A percentile compares a stretch with the other conserved stretches of the same genome.
These are phyloP conservation scores for Columba guinea DNA, from an alignment of 2,797 vertebrate species.

Conservation along the genomic window DNA sequence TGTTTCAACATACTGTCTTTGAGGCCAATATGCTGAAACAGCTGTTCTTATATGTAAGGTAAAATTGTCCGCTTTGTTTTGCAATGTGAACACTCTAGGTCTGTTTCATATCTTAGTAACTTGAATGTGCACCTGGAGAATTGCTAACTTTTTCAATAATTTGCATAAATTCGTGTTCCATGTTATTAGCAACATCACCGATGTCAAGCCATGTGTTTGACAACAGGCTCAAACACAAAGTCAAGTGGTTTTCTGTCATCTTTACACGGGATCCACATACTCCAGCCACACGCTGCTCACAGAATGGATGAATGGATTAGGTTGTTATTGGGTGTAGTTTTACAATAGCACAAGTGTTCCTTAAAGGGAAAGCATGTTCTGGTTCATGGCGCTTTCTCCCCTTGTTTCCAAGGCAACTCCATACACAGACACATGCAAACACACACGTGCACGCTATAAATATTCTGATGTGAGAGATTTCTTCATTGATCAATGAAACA, in stretches of 20 bases:
- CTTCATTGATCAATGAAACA: conserved; percentile 11
- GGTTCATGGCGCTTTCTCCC: background rate
- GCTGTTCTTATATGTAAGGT: conserved; percentile 30
- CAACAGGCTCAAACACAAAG: background rate
- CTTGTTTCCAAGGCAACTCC: conserved; percentile 40
- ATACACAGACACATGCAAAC: conserved; percentile 3
- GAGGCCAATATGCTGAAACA: conserved; percentile 37
- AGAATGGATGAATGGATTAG: background rate
- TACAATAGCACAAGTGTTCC: background rate
- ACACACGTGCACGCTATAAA: background rate
- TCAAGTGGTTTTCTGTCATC: background rate
- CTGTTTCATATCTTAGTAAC: background rate
- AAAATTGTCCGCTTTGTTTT: background rate
- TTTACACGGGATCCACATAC: background rate
- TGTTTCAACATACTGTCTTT: conserved; percentile 45
- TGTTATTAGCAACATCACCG: background rate
- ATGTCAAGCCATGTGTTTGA: background rate
- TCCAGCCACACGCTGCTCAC: background rate
- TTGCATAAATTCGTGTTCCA: background rate
- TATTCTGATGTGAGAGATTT: background rate
- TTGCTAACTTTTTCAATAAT: background rate
- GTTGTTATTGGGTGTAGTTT: background rate
- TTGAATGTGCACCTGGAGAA: background rate
- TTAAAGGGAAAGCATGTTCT: background rate
- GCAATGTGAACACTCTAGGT: background rate